Evolutionary conservation across 2,113 vertebrate genomes (phyloP).

Genomic region (Balaenoptera acutorostrata): DNA sequence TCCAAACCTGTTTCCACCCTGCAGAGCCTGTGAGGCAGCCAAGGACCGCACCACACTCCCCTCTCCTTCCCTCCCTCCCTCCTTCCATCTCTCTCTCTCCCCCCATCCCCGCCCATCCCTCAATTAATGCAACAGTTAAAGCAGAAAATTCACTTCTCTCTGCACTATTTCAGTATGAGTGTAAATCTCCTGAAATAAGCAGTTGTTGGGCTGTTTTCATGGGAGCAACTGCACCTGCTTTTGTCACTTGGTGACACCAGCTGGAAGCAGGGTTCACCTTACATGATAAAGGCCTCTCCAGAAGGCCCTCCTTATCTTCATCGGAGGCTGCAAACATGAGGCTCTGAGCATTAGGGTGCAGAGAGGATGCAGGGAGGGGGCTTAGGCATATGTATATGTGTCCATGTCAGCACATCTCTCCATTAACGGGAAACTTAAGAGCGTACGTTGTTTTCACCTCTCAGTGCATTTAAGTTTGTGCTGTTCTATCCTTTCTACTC

Average conservation of each 20-base stretch:
- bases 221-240: background rate
- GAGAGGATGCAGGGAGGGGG: background rate
- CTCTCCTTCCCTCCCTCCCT: background rate
- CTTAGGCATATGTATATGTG: accelerated
- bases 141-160: background rate
- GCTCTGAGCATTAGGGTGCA: background rate
- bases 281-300: background rate
- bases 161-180: background rate
- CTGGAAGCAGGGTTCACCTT: too few species aligned
- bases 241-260: background rate
- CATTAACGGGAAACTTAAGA: background rate
- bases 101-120: too few species aligned
- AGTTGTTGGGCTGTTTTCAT: background rate
- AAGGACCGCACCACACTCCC: background rate
- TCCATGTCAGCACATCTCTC: background rate
- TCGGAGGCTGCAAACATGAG: background rate
- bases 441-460: accelerated
- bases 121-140: background rate
- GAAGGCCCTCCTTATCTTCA: background rate
- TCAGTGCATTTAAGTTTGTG: background rate
- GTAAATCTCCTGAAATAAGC: background rate
- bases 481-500: background rate
- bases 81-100: background rate
- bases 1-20: background rate
- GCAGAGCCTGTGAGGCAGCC: background rate